Conservation (phyloP, 2,113 vertebrate species). For the Anguilla japonica region DNA sequence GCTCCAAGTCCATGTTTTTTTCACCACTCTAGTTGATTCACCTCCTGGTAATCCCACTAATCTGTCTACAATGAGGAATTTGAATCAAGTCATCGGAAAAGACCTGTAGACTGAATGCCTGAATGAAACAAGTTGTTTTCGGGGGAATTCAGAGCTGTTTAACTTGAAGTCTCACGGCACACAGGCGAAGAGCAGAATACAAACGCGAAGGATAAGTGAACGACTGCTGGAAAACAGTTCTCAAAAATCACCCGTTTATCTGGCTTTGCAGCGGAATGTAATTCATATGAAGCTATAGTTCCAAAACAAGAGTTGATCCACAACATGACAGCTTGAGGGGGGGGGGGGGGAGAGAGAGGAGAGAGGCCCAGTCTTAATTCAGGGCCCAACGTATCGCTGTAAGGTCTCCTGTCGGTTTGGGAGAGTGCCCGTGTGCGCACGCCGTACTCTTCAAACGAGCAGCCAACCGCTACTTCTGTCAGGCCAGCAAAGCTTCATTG, state of each 20-base stretch:
- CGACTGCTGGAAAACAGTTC: too few relatives aligned
- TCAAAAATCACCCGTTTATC: background rate
- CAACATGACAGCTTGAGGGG: too few relatives aligned
- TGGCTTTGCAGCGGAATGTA: background rate
- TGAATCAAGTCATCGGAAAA: background rate
- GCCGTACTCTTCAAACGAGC: too few relatives aligned
- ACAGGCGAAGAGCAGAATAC: background rate
- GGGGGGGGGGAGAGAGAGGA: too few relatives aligned
- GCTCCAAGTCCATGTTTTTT: background rate
- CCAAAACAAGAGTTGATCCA: background rate
- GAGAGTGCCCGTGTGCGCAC: too few relatives aligned
- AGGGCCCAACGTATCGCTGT: too few relatives aligned
- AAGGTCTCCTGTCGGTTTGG: too few relatives aligned
- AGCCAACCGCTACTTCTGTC: too few relatives aligned
- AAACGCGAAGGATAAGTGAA: background rate
- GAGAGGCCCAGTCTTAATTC: too few relatives aligned
- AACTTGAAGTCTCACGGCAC: background rate
- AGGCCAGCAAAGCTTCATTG: too few relatives aligned
- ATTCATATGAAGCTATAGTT: background rate
- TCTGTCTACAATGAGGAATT: background rate
- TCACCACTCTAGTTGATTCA: too few relatives aligned
- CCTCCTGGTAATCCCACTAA: background rate
- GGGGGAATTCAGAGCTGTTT: background rate
- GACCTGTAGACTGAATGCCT: background rate
- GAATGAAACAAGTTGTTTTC: background rate